Evolutionary conservation across 2,797 vertebrate genomes (phyloP).

Genomic region (Sphenopsis melanotis): DNA sequence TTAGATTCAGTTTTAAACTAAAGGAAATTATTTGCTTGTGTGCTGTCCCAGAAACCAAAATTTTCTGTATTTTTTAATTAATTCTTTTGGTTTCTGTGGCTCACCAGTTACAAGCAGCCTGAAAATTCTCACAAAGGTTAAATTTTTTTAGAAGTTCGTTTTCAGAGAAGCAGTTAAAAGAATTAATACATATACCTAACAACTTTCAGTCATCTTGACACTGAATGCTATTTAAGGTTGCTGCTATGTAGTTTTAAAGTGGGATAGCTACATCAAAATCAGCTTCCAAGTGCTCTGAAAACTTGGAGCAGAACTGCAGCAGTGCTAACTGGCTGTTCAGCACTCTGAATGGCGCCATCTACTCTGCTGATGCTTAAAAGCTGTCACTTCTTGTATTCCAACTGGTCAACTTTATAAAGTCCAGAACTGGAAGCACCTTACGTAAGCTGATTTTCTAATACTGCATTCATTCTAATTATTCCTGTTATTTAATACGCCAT

Average conservation of each 20-base stretch:
- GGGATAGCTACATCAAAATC: neutral
- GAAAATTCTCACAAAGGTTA: neutral
- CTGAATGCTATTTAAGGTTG: neutral
- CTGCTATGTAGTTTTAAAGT: neutral
- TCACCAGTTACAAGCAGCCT: neutral
- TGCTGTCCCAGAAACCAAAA: neutral
- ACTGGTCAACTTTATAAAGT: neutral
- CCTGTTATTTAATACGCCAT: neutral
- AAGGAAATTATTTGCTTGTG: neutral
- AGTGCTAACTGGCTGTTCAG: neutral
- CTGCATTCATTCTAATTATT: neutral
- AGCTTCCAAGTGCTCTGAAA: neutral
- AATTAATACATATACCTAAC: neutral
- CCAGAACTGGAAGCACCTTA: neutral
- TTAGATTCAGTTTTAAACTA: neutral
- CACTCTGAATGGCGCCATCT: neutral
- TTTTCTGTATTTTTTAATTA: neutral
- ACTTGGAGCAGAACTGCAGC: neutral
- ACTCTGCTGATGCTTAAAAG: neutral
- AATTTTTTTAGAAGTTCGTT: neutral
- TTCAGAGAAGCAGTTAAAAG: neutral
- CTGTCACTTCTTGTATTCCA: slow-evolving; percentile 3
- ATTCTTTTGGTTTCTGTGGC: neutral
- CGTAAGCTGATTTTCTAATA: neutral
- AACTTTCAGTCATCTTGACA: neutral